A percentile compares a stretch with the other conserved stretches of the same genome.
These are phyloP conservation scores for Parazoanthus darwini DNA, from an alignment of 92 coral and sea anemone genomes.

Conservation along the genomic window DNA sequence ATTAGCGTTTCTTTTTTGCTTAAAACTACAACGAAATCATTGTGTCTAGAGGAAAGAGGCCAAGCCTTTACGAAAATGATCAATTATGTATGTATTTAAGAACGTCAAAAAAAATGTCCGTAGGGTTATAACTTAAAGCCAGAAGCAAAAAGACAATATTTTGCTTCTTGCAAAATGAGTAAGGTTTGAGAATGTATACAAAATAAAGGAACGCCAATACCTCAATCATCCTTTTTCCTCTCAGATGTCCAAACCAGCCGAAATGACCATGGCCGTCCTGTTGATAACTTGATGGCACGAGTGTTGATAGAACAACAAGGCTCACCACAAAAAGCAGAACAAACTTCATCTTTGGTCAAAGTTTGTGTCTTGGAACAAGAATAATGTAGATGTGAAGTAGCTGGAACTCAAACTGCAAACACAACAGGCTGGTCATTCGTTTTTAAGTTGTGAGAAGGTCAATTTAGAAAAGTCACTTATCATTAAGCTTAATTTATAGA, in stretches of 20 bases:
- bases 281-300: slow-evolving; percentile 30
- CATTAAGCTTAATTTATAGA: slow-evolving; percentile 9
- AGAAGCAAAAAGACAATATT: background rate
- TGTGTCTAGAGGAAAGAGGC: background rate
- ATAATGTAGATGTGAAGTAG: background rate
- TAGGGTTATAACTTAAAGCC: too few species aligned
- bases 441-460: slow-evolving; percentile 15
- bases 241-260: slow-evolving; percentile 9
- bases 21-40: background rate
- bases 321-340: background rate
- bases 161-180: background rate
- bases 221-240: slow-evolving; percentile 30
- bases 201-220: background rate
- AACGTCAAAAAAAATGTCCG: background rate
- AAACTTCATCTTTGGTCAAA: background rate
- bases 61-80: too few species aligned
- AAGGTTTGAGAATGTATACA: background rate
- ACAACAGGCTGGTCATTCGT: background rate
- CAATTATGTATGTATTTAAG: background rate
- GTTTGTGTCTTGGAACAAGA: background rate
- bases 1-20: too few species aligned
- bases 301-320: background rate
- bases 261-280: background rate
- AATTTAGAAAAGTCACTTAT: slow-evolving; percentile 34
- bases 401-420: background rate